A percentile compares a stretch with the other conserved stretches of the same genome.
phyloP scores from a whole-genome alignment of 2,888 invertebrate species.

The Polylopha cassiicola region DNA sequence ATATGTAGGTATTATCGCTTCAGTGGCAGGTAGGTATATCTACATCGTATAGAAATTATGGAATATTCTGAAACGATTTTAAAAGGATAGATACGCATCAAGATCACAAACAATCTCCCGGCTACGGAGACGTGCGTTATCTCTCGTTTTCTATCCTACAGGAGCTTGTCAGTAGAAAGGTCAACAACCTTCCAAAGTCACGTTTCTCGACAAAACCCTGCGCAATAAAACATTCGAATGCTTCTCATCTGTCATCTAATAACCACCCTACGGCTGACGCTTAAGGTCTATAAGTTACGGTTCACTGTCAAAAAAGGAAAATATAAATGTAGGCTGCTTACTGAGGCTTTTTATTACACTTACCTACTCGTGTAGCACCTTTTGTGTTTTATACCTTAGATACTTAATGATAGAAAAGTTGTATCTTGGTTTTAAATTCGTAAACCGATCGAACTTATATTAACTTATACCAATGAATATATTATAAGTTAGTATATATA shows the following conservation, averaged over 20 bases:
- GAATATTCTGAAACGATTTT: slow-evolving; percentile 35
- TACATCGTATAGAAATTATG: too few relatives aligned
- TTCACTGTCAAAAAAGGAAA: slow-evolving; percentile 54
- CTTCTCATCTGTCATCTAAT: slow-evolving; percentile 67
- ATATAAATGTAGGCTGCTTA: slow-evolving; percentile 49
- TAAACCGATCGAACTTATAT: too few relatives aligned
- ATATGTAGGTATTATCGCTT: too few relatives aligned
- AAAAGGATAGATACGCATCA: slow-evolving; percentile 50
- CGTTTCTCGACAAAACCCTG: slow-evolving; percentile 53
- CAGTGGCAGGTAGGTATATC: too few relatives aligned
- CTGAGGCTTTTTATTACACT: slow-evolving; percentile 58
- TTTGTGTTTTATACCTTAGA: slow-evolving; percentile 47
- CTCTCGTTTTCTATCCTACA: slow-evolving; percentile 43
- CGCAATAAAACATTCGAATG: slow-evolving; percentile 63
- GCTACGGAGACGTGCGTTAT: slow-evolving; percentile 45
- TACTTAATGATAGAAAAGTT: slow-evolving; percentile 38
- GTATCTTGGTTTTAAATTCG: slow-evolving; percentile 43
- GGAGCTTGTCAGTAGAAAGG: slow-evolving; percentile 53
- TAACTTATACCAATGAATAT: too few relatives aligned
- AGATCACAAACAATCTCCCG: slow-evolving; percentile 49
- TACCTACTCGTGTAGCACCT: slow-evolving; percentile 39
- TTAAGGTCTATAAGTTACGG: slow-evolving; percentile 60
- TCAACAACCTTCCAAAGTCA: slow-evolving; percentile 57
- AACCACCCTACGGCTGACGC: slow-evolving; percentile 49
- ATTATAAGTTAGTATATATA: too few relatives aligned